Conservation (phyloP, 2,888 invertebrate species). For the Scaptomyza polygonia region DNA sequence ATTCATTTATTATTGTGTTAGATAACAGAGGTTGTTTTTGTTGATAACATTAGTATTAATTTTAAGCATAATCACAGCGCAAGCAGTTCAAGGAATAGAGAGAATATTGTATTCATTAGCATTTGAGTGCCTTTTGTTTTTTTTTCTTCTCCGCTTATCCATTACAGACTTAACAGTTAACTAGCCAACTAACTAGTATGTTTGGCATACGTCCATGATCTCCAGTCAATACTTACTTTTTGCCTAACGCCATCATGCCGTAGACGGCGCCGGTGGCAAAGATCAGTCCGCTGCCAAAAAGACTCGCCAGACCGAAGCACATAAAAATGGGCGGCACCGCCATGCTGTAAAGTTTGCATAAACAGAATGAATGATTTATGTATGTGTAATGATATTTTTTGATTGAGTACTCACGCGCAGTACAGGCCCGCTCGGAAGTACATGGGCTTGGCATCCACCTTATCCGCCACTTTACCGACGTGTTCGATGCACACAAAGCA, state of each 20-base stretch:
- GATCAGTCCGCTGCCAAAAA: conserved; percentile 95
- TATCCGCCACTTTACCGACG: conserved; percentile 93
- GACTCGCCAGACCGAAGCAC: conserved; percentile 89
- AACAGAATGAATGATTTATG: no score
- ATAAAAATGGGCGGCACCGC: conserved; percentile 92
- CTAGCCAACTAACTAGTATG: conserved; percentile 29
- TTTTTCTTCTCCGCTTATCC: conserved; percentile 30
- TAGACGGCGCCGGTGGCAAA: conserved; percentile 95
- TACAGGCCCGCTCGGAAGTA: conserved; percentile 96
- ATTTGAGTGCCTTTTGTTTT: conserved; percentile 35
- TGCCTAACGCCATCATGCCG: conserved; percentile 97
- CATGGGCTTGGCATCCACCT: conserved; percentile 92
- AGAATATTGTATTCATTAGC: conserved; percentile 72
- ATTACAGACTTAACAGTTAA: conserved; percentile 27
- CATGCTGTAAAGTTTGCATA: conserved; percentile 86
- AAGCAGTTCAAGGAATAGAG: conserved; percentile 70
- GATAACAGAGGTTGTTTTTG: conserved; percentile 22
- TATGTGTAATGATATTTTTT: background rate
- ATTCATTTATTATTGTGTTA: conserved; percentile 25
- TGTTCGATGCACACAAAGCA: conserved; percentile 98
- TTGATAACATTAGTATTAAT: conserved; percentile 38
- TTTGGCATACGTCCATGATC: conserved; percentile 2
- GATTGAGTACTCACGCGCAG: conserved; percentile 89
- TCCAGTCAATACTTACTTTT: conserved; percentile 90
- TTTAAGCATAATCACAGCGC: conserved; percentile 69